Conservation (phyloP, 2,113 vertebrate genomes). For the Triplophysa dalaica region DNA sequence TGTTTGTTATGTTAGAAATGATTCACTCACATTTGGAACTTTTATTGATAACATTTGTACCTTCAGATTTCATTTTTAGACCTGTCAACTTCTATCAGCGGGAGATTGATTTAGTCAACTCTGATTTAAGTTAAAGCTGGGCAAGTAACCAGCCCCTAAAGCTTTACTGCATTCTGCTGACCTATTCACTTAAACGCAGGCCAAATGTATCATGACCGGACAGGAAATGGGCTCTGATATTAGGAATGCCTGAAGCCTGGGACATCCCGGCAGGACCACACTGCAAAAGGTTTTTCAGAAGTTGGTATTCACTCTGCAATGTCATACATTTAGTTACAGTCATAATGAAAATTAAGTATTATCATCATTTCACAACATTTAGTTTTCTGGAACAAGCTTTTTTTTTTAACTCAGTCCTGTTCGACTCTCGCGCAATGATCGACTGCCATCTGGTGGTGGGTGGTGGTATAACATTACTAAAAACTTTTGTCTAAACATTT, state of each 20-base stretch:
- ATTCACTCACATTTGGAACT: neutral
- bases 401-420: no score
- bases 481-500: neutral
- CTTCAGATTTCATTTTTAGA: neutral
- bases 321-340: neutral
- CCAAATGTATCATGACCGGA: conserved; percentile 60
- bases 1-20: conserved; percentile 17
- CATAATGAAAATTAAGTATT: neutral
- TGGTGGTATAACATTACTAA: neutral
- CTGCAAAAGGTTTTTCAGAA: neutral
- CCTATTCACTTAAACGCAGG: conserved; percentile 37
- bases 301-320: neutral
- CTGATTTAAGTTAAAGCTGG: conserved; percentile 46
- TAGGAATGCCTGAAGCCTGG: conserved; percentile 67
- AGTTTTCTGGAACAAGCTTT: neutral
- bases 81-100: conserved; percentile 50
- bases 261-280: neutral
- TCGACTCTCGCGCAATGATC: neutral
- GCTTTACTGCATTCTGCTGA: conserved; percentile 44
- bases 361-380: neutral
- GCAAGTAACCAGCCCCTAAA: conserved; percentile 49
- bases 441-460: conserved; percentile 28
- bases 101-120: conserved; percentile 49
- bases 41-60: conserved; percentile 28
- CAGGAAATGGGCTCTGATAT: conserved; percentile 73